Percentiles rank a stretch among this genome's conserved stretches.
These are phyloP conservation scores for Drosophila peninsularis DNA, from an alignment of 2,888 invertebrate genomes.

Conservation along the genomic window DNA sequence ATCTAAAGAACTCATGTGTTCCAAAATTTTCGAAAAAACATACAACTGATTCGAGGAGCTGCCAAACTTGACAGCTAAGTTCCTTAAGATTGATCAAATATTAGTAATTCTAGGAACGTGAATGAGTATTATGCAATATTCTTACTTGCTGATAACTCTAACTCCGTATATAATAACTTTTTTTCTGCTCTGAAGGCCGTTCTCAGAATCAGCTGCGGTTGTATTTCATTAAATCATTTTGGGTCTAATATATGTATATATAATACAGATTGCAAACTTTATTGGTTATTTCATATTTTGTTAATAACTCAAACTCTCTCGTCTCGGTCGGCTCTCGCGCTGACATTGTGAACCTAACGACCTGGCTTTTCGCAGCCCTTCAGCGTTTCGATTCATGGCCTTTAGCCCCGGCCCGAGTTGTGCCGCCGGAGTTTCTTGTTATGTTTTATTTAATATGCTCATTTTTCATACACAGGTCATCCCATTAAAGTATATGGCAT, in stretches of 20 bases:
- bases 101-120: no score
- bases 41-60: no score
- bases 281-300: conserved; percentile 15
- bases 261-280: conserved; percentile 11
- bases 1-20: no score
- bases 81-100: no score
- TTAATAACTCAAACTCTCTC: conserved; percentile 1
- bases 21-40: no score
- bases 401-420: conserved; percentile 16
- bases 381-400: conserved; percentile 9
- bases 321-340: background rate
- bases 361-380: conserved; percentile 30
- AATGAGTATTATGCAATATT: no score
- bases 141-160: no score
- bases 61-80: no score
- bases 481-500: conserved; percentile 33
- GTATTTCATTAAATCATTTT: background rate
- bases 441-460: conserved; percentile 63
- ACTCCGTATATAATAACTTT: no score
- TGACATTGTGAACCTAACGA: conserved; percentile 19
- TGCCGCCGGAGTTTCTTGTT: conserved; percentile 34
- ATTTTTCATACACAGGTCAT: conserved; percentile 58
- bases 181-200: background rate
- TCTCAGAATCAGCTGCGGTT: background rate
- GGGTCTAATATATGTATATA: conserved; percentile 9